Percentiles rank a stretch among this genome's conserved stretches.
Evolutionary conservation across 2,888 invertebrate genomes (phyloP).

Genomic region (Drosophila stalkeri): DNA sequence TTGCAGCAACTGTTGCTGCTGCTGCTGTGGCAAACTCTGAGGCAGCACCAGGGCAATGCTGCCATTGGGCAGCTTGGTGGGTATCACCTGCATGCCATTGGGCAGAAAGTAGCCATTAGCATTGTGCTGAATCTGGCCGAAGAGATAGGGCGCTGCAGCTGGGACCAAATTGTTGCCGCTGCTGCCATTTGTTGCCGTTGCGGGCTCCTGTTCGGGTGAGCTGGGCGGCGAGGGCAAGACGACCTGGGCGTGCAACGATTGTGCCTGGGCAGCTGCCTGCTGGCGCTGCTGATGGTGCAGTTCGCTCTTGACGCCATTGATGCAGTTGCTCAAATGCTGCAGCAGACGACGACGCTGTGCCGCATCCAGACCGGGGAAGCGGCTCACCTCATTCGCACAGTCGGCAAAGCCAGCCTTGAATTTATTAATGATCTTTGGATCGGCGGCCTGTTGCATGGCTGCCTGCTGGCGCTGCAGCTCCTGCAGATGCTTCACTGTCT

Average conservation of each 20-base stretch:
- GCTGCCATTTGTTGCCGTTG: constrained; percentile 52
- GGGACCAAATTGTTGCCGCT: constrained; percentile 55
- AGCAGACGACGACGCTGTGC: constrained; percentile 90
- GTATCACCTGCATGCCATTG: constrained; percentile 92
- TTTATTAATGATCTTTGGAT: constrained; percentile 93
- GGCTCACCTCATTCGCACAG: constrained; percentile 93
- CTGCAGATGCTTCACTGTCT: constrained; percentile 97
- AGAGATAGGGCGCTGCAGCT: constrained; percentile 64
- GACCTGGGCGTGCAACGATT: constrained; percentile 86
- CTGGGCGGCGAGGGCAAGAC: constrained; percentile 86
- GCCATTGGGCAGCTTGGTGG: constrained; percentile 92
- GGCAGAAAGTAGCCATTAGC: constrained; percentile 88
- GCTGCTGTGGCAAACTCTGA: constrained; percentile 88
- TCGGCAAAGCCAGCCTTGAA: constrained; percentile 95
- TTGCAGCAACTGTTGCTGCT: constrained; percentile 83
- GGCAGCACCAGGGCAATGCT: constrained; percentile 93
- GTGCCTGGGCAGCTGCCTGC: constrained; percentile 69
- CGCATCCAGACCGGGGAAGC: constrained; percentile 91
- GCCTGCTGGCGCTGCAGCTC: constrained; percentile 94
- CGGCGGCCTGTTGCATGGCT: constrained; percentile 92
- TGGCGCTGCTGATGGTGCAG: constrained; percentile 83
- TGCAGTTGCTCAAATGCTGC: constrained; percentile 91
- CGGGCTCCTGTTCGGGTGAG: constrained; percentile 83
- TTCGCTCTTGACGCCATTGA: constrained; percentile 85
- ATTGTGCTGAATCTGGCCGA: constrained; percentile 83